These are phyloP conservation scores for Synergus gifuensis DNA, from an alignment of 2,888 invertebrate genomes.

Conservation along the genomic window DNA sequence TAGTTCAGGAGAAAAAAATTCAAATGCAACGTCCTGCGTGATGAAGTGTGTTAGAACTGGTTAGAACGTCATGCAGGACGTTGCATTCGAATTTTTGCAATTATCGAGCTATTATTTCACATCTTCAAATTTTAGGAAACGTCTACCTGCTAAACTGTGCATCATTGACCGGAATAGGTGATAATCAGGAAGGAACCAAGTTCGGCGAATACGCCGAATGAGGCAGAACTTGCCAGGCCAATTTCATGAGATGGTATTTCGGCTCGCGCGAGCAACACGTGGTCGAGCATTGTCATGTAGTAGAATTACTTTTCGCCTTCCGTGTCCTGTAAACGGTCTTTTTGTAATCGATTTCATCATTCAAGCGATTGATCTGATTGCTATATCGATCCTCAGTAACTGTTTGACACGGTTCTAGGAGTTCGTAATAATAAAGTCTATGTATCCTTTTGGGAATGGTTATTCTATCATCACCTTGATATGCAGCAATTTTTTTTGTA, in stretches of 20 bases:
- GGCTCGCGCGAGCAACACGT: constrained; percentile 46
- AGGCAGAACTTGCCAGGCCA: constrained; percentile 55
- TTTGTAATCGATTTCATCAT: neutral
- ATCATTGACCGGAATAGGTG: constrained; percentile 55
- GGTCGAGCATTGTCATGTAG: constrained; percentile 54
- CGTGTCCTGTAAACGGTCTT: neutral
- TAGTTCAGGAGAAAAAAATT: too few species aligned
- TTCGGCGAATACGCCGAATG: constrained; percentile 52
- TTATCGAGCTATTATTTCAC: constrained; percentile 47
- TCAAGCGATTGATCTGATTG: neutral
- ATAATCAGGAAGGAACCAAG: constrained; percentile 50
- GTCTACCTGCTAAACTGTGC: constrained; percentile 43
- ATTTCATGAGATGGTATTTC: constrained; percentile 41
- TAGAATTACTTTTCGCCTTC: constrained; percentile 47
- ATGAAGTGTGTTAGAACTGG: too few species aligned
- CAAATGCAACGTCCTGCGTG: too few species aligned
- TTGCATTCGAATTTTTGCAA: too few species aligned
- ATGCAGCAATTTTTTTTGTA: too few species aligned
- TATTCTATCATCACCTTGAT: too few species aligned
- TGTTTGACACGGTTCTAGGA: too few species aligned
- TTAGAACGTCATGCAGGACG: too few species aligned
- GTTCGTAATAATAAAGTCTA: too few species aligned
- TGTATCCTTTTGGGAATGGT: neutral
- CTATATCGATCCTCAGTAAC: too few species aligned
- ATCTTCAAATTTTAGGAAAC: constrained; percentile 44